Conservation (phyloP, 1,140 invertebrate genomes). For the Leptoteleia sp. region DNA sequence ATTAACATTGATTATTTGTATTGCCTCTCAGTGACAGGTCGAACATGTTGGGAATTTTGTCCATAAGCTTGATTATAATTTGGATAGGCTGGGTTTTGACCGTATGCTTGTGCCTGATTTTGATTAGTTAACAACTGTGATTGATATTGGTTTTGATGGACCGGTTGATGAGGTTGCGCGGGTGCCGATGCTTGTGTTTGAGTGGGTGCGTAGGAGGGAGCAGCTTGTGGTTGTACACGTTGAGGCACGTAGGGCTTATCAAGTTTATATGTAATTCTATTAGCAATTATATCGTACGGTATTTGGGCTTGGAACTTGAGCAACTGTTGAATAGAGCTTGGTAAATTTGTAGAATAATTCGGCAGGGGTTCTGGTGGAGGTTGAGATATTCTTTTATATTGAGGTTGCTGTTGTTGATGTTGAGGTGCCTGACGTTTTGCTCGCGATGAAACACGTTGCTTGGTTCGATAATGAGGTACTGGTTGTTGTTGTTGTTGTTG, state of each 20-base stretch:
- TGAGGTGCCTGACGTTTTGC: conserved; percentile 57
- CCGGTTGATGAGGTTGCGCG: no score
- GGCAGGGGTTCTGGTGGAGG: conserved; percentile 70
- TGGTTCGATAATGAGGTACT: conserved; percentile 59
- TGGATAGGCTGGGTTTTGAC: conserved; percentile 38
- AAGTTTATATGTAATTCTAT: conserved; percentile 70
- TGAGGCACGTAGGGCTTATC: conserved; percentile 78
- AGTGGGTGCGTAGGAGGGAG: conserved; percentile 4
- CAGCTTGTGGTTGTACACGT: conserved; percentile 53
- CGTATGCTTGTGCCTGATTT: conserved; percentile 44
- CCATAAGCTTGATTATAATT: conserved; percentile 53
- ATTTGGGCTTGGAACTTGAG: conserved; percentile 75
- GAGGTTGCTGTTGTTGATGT: conserved; percentile 49
- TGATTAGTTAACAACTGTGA: conserved; percentile 44
- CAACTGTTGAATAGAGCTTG: conserved; percentile 70
- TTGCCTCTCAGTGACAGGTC: conserved; percentile 75
- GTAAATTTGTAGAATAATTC: conserved; percentile 76
- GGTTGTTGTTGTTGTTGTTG: conserved; percentile 29
- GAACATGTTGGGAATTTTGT: conserved; percentile 56
- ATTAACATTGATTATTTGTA: no score
- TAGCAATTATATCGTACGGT: conserved; percentile 78
- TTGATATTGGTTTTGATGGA: conserved; percentile 52
- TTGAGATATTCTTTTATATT: conserved; percentile 70
- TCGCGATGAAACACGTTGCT: conserved; percentile 37
- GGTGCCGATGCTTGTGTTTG: neutral